A percentile compares a stretch with the other conserved stretches of the same genome.
These are phyloP conservation scores for Unio delphinus DNA, from an alignment of 2,888 invertebrate genomes.

Conservation along the genomic window DNA sequence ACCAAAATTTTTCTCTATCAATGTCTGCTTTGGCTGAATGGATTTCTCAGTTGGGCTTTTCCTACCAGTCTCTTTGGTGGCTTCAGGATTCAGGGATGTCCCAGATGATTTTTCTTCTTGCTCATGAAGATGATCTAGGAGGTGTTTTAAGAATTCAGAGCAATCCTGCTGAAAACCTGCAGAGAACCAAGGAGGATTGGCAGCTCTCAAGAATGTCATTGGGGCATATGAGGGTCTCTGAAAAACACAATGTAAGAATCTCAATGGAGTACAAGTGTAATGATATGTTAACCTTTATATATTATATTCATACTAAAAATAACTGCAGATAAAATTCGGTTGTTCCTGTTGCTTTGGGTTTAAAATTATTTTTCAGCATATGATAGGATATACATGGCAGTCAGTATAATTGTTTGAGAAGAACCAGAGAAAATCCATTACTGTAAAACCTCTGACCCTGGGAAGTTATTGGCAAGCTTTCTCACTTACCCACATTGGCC, in stretches of 20 bases:
- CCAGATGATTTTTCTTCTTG: slow-evolving; percentile 74
- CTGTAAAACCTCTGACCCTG: too few relatives aligned
- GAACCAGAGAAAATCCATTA: too few relatives aligned
- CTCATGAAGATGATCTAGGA: slow-evolving; percentile 83
- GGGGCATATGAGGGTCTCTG: slow-evolving; percentile 80
- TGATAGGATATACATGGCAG: too few relatives aligned
- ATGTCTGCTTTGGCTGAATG: slow-evolving; percentile 43
- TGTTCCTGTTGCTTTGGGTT: too few relatives aligned
- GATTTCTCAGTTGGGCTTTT: slow-evolving; percentile 2
- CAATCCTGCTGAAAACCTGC: slow-evolving; percentile 88
- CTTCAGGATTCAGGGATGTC: slow-evolving; percentile 2
- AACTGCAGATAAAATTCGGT: too few relatives aligned
- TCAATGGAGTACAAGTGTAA: neutral
- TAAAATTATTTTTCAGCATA: too few relatives aligned
- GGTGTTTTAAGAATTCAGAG: slow-evolving; percentile 86
- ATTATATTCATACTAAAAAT: too few relatives aligned
- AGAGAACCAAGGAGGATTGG: slow-evolving; percentile 84
- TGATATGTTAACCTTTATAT: too few relatives aligned
- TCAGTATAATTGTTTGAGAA: too few relatives aligned
- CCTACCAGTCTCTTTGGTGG: slow-evolving; percentile 4
- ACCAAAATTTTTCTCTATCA: slow-evolving; percentile 83
- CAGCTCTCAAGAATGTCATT: slow-evolving; percentile 79
- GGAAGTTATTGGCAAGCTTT: too few relatives aligned
- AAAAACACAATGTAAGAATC: slow-evolving; percentile 6
- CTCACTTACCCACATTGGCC: too few relatives aligned